A percentile compares a stretch with the other conserved stretches of the same genome.
phyloP scores from a whole-genome alignment of 2,113 vertebrate species.

The Scartelaos histophorus region DNA sequence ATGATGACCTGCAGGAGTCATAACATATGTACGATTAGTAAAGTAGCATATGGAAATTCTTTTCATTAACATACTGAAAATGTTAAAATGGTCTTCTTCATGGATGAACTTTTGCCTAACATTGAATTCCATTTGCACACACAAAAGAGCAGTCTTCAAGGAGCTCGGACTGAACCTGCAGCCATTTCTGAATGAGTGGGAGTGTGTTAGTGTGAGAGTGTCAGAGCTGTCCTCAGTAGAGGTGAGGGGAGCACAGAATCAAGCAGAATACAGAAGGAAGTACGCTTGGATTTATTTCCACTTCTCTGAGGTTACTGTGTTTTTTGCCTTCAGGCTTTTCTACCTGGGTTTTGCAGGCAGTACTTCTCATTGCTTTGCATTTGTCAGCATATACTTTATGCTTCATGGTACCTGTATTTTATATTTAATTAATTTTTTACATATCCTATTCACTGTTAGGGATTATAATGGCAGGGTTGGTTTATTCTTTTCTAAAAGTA shows the following conservation, averaged over 20 bases:
- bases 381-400: neutral
- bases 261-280: neutral
- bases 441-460: too few relatives aligned
- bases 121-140: neutral
- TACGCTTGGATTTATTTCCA: constrained; percentile 13
- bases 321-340: constrained; percentile 9
- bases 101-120: neutral
- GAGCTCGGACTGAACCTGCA: neutral
- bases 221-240: neutral
- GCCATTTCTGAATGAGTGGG: constrained; percentile 2
- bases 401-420: neutral
- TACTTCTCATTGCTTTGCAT: neutral
- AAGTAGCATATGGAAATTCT: too few relatives aligned
- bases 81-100: too few relatives aligned
- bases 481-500: too few relatives aligned
- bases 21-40: too few relatives aligned
- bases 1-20: too few relatives aligned
- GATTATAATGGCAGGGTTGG: neutral
- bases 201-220: neutral
- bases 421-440: too few relatives aligned
- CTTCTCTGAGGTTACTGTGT: constrained; percentile 21
- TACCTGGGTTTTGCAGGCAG: neutral
- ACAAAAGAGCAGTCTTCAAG: neutral
- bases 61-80: neutral
- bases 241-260: constrained; percentile 1